Conservation (phyloP, 92 coral and sea anemone species). For the Phenganax subtilis region DNA sequence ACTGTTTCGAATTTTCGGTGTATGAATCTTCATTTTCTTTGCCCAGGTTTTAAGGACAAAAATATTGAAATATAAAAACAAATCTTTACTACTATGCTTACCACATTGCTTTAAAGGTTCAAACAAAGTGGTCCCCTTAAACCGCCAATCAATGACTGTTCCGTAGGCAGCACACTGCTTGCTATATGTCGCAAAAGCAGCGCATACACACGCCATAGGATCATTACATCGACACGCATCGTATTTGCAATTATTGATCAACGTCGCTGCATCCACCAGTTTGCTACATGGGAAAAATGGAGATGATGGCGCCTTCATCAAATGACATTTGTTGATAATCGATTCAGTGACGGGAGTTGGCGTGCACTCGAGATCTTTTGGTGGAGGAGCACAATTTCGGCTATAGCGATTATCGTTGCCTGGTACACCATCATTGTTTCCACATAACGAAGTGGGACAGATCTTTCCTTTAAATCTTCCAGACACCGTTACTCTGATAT, state of each 20-base stretch:
- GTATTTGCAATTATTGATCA: constrained; percentile 58
- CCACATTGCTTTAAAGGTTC: constrained; percentile 25
- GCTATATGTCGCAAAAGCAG: constrained; percentile 70
- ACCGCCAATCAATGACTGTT: constrained; percentile 68
- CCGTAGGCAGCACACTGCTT: constrained; percentile 73
- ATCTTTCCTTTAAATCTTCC: constrained; percentile 21
- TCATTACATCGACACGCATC: constrained; percentile 73
- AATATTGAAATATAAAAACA: too few relatives aligned
- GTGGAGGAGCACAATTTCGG: constrained; percentile 71
- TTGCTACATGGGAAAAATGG: constrained; percentile 73
- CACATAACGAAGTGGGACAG: constrained; percentile 13
- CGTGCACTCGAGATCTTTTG: constrained; percentile 40
- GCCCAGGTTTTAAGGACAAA: too few relatives aligned
- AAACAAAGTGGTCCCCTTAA: constrained; percentile 11
- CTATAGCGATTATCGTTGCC: neutral
- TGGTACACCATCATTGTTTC: constrained; percentile 20
- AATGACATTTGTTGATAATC: constrained; percentile 57
- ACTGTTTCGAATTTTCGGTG: too few relatives aligned
- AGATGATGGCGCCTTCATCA: constrained; percentile 61
- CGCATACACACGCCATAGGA: constrained; percentile 74
- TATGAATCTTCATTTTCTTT: too few relatives aligned
- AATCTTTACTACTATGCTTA: neutral
- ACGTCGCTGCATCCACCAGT: constrained; percentile 61
- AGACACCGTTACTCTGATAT: constrained; percentile 12
- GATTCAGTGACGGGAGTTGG: constrained; percentile 24